These are phyloP conservation scores for Dendrolimus kikuchii DNA, from an alignment of 1,140 invertebrate genomes.

Conservation along the genomic window DNA sequence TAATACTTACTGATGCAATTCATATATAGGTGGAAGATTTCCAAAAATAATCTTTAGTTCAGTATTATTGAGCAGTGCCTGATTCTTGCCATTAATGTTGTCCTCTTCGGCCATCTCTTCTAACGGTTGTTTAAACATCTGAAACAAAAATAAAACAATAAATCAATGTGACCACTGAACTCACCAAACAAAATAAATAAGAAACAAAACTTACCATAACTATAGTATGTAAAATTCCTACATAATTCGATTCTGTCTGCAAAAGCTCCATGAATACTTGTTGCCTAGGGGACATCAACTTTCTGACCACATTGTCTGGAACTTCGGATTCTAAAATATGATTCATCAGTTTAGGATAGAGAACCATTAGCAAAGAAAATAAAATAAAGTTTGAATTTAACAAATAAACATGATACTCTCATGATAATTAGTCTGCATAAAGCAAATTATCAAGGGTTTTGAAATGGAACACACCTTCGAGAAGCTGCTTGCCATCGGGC, in stretches of 20 bases:
- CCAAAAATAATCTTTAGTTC: conserved; percentile 98
- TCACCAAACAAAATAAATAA: conserved; percentile 28
- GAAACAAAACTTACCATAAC: conserved; percentile 38
- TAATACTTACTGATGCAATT: conserved; percentile 82
- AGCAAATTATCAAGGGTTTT: no score
- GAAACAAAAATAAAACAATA: conserved; percentile 30
- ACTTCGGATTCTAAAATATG: conserved; percentile 65
- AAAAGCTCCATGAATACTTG: conserved; percentile 94
- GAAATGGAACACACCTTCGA: conserved; percentile 66
- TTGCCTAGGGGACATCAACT: conserved; percentile 83
- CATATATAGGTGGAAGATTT: conserved; percentile 94
- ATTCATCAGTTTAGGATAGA: not conserved
- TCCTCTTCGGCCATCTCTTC: conserved; percentile 85
- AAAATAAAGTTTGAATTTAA: no score
- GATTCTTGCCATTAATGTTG: conserved; percentile 66
- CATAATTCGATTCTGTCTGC: conserved; percentile 98
- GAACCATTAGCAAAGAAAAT: no score
- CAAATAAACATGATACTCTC: no score
- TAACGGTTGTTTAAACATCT: conserved; percentile 95
- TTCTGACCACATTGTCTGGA: conserved; percentile 74
- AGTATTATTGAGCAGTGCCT: conserved; percentile 87
- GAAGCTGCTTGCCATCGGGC: conserved; percentile 79
- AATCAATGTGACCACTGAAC: not conserved
- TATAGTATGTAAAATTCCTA: conserved; percentile 94
- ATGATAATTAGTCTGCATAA: no score